Base-by-base conservation (phyloP, 1,140 invertebrate genomes). In the Trichonephila clavipes region DNA sequence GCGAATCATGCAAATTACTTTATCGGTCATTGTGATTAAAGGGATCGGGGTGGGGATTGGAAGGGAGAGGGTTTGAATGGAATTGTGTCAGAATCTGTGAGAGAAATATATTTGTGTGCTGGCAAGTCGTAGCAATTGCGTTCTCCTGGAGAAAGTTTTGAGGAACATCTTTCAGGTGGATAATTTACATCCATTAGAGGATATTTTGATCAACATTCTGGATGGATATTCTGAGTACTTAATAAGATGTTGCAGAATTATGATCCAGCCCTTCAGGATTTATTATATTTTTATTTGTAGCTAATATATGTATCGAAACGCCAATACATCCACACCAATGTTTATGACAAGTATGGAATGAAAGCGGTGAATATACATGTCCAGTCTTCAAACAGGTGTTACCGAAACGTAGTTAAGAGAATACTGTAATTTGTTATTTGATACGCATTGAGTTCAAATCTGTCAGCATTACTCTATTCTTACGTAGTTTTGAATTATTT, bases 1-100 rank as follows among this genome's bases (percentile, higher is more conserved):
- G 90, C 77, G 90, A 92, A 92, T 92, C 81, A 92, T 92, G 90
- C 90, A 92, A 92, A 92, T 92, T 92, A 92, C 90, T 92, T 92
- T 92, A 92, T 92, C 90, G 90, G 90, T 59, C 90, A 92, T 85
- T 85, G 90, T 92, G 90, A 92, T 92, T 92, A 92, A 91, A 85
- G 90, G 90, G 82, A 90, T 24, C 34, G 61, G 61, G 18, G 64
- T 51, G 88, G 90, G 90, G 82, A 61, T 24, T 8, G 61, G 61
- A 34, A 40, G 88, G 88, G 72, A 90, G 24, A 34, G 19, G 28
- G 28, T 40, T 44, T 72, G 28, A 89, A 69, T 59, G 64, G 62
- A 72, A 88, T 69, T 69, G 87, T 88, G 87, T 88, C 87, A 64
- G 87, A 88, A 88, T 69, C 19, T 72, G 44, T 7, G 34, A 69